Base-by-base conservation (phyloP, 2,888 invertebrate species). In the Eupithecia inturbata region DNA sequence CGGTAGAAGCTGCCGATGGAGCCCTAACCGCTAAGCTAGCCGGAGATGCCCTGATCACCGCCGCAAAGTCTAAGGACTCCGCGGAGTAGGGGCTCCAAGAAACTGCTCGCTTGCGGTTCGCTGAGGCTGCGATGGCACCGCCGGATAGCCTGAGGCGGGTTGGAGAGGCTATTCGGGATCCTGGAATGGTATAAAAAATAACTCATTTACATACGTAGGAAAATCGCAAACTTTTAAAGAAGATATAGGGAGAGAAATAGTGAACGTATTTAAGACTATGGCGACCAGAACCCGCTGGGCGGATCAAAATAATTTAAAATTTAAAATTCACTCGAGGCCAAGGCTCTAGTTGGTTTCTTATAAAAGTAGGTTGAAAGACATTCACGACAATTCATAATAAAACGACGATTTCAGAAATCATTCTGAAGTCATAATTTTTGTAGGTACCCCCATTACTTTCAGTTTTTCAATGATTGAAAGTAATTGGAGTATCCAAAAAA, bases 71-170 rank as follows among this genome's bases (percentile, higher is more conserved):
- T 74, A 95, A 79, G 80, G 99, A 97, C 73, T 98, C 98, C 82
- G 99, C 99, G 0, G 99, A 98, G 90, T 99, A 99, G 0, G 98
- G 98, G 19, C 99, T 99, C 88, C 98, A 98, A 74, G 99, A 99
- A 2, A 99, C 95, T 0, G 99, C 98, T 78, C 99, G 95, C 89
- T 99, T 99, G 60, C 99, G 96, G 87, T 97, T 97, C 39, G 96
- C 96, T 16, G 94, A 94, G 0, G 93, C 94, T 0, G 93, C 91
- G 69, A 94, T 92, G 3, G 93, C 92, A 0, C 93, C 93, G 0
- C 95, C 94, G 6, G 94, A 94, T 79, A 94, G 75, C 82, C 95
- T 90, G 39, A 95, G 84, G 7, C 94, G 86, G 12, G 92, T 94
- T 12, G 94, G 94, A 1, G 94, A 95, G 1, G 92, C 94, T 90